Conservation (phyloP, 2,113 vertebrate species). For the Azemiops feae region DNA sequence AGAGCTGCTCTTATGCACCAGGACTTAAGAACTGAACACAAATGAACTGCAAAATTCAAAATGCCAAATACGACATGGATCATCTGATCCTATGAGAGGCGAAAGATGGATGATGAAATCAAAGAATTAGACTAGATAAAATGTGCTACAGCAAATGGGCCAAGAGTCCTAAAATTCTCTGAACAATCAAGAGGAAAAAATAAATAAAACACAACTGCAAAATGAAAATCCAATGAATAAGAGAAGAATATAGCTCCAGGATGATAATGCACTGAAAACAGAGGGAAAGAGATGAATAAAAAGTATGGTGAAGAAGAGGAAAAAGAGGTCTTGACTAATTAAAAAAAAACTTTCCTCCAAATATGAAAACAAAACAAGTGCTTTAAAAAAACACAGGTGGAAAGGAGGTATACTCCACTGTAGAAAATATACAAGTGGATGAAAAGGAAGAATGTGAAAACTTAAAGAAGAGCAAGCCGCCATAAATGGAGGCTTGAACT, state of each 20-base stretch:
- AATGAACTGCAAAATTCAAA: neutral
- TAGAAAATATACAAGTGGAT: neutral
- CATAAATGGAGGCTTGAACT: conserved; percentile 36
- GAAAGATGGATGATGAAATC: neutral
- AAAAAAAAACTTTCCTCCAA: neutral
- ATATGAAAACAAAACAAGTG: neutral
- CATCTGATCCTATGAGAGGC: neutral
- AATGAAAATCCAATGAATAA: conserved; percentile 4
- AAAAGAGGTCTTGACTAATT: neutral
- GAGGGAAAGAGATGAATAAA: neutral
- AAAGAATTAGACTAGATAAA: neutral
- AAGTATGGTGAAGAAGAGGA: neutral
- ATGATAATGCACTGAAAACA: neutral
- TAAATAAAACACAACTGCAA: neutral
- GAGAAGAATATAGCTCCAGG: neutral
- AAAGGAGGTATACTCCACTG: neutral
- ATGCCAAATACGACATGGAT: neutral
- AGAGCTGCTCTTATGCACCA: neutral
- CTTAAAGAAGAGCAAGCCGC: neutral
- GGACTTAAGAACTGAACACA: neutral
- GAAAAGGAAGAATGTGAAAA: neutral
- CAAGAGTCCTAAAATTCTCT: neutral
- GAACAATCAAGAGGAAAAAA: neutral
- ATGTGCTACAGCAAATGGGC: neutral
- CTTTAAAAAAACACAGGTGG: neutral